Evolutionary conservation across 2,888 invertebrate genomes (phyloP).

Genomic region (Nomada fucata): DNA sequence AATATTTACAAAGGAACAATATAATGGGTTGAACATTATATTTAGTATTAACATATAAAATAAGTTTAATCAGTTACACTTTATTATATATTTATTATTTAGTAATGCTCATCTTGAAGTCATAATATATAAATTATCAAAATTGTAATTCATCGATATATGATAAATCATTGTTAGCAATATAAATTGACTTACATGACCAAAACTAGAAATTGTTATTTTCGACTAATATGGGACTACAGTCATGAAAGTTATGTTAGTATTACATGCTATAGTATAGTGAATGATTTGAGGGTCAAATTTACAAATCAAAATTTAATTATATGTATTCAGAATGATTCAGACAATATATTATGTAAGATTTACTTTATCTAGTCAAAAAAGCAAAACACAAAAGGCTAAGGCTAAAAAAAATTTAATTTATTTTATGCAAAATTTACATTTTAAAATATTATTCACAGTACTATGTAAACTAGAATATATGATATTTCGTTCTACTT

Average conservation of each 20-base stretch:
- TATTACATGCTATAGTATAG: too few relatives aligned
- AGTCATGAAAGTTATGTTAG: too few relatives aligned
- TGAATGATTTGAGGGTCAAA: not conserved
- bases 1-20: not conserved
- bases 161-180: not conserved
- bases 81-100: not conserved
- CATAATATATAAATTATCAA: not conserved
- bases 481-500: not conserved
- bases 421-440: not conserved
- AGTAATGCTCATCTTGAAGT: not conserved
- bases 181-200: not conserved
- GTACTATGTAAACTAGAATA: not conserved
- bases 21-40: too few relatives aligned
- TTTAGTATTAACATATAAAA: not conserved
- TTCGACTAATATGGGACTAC: too few relatives aligned
- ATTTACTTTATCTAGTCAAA: constrained; percentile 30
- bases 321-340: not conserved
- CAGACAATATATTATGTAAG: constrained; percentile 3
- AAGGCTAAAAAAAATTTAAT: not conserved
- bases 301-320: constrained; percentile 6
- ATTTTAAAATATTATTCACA: not conserved
- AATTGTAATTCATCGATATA: constrained; percentile 5
- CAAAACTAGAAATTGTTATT: not conserved
- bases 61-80: constrained; percentile 4
- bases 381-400: not conserved